Evolutionary conservation across 2,797 vertebrate genomes (phyloP).

Genomic region (Mormyrus hasselquistii): DNA sequence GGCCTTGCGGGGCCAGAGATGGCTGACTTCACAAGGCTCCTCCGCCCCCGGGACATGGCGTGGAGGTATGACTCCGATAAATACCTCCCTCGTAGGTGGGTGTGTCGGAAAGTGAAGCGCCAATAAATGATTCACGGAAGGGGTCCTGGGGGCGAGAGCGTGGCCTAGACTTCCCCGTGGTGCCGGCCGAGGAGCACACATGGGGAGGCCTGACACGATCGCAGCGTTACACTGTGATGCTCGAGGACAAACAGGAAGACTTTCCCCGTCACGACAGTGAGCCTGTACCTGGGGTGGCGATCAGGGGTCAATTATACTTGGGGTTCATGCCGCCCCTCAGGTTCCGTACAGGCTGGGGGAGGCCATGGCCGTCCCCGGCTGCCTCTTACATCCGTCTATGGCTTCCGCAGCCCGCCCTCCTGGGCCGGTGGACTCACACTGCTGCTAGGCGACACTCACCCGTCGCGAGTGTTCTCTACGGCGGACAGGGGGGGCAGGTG

Average conservation of each 20-base stretch:
- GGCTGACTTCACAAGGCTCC: background rate
- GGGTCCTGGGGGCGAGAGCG: background rate
- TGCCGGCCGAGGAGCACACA: background rate
- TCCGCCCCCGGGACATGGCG: background rate
- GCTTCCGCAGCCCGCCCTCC: background rate
- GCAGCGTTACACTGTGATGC: background rate
- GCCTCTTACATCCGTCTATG: background rate
- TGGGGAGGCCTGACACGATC: background rate
- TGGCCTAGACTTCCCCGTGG: background rate
- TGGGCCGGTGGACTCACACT: background rate
- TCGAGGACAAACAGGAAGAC: background rate
- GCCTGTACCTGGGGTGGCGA: background rate
- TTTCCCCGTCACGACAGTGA: background rate
- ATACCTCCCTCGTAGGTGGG: background rate
- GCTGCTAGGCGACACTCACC: conserved; percentile 62
- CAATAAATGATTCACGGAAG: background rate
- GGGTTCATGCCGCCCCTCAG: background rate
- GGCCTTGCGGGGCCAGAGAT: background rate
- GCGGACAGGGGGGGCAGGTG: conserved; percentile 73
- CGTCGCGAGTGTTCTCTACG: conserved; percentile 70
- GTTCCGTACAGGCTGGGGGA: no score
- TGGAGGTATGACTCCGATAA: background rate
- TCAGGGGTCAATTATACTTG: background rate
- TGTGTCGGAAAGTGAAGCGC: background rate
- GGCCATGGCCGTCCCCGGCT: background rate